These are phyloP conservation scores for Nixonia krombeini DNA, from an alignment of 1,140 invertebrate genomes.

Conservation along the genomic window DNA sequence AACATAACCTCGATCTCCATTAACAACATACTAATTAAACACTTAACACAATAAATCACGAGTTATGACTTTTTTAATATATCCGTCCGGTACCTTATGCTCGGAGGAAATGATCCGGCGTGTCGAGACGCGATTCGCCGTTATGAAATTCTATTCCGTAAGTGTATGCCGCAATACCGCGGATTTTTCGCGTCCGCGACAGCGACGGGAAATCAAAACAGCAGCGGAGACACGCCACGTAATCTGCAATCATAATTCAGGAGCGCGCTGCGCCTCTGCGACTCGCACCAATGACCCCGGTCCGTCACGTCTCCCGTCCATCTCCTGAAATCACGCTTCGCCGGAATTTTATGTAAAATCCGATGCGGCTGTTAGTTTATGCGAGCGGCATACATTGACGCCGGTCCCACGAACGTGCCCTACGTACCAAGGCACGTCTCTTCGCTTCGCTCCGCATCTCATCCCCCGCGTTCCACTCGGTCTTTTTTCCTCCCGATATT, in stretches of 20 bases:
- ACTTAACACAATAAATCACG: too few species aligned
- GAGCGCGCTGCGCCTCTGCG: slow-evolving; percentile 33
- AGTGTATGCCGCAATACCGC: slow-evolving; percentile 47
- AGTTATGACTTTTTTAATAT: too few species aligned
- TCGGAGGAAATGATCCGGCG: too few species aligned
- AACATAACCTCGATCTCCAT: too few species aligned
- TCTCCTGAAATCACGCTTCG: slow-evolving; percentile 65
- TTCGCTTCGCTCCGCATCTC: slow-evolving; percentile 51
- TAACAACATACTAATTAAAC: too few species aligned
- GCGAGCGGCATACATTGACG: slow-evolving; percentile 70
- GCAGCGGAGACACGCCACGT: slow-evolving; percentile 40
- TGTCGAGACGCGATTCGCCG: too few species aligned
- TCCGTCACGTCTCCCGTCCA: slow-evolving; percentile 68
- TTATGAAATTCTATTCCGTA: too few species aligned
- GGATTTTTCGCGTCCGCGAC: slow-evolving; percentile 12
- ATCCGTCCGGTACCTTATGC: too few species aligned
- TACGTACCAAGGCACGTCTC: slow-evolving; percentile 65
- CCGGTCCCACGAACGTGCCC: slow-evolving; percentile 66
- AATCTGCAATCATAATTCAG: slow-evolving; percentile 55
- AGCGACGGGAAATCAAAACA: slow-evolving; percentile 46
- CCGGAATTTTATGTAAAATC: slow-evolving; percentile 72
- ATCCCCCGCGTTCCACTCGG: slow-evolving; percentile 47
- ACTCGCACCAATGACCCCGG: slow-evolving; percentile 56
- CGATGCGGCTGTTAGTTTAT: slow-evolving; percentile 72
- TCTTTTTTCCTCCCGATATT: slow-evolving; percentile 42